Evolutionary conservation across 2,113 vertebrate genomes (phyloP), one percentile per base, ranked within the genome.

Genomic region (Xiphophorus couchianus): DNA sequence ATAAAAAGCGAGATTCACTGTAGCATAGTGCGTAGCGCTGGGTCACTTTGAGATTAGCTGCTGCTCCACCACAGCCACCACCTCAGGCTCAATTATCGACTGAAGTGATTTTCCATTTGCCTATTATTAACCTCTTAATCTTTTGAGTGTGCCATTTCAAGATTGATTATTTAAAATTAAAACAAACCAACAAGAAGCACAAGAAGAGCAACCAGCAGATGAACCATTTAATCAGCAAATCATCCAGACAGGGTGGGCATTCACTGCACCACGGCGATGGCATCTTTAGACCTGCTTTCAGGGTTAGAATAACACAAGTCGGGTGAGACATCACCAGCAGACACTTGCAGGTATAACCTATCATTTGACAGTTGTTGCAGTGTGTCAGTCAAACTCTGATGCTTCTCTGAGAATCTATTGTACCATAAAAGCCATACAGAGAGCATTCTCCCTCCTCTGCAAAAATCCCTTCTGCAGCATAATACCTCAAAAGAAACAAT

Each of bases 41-140:
- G 28, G 71, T 73, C 69, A 71, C 68, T 27, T 31, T n/a, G 60
- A 31, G 35, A 77, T 74, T 71, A 58, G 17, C 58, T 60, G 22
- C 28, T 7, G 4, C 22, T 30, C 62, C 30, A n/a, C 42, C 25
- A 63, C 19, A 69, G 39, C 60, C 42, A 4, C 61, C 65, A 58
- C n/a, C 22, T 35, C 37, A 5, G 15, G 64, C 60, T 58, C 35
- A 27, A 15, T 71, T 15, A 80, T 74, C 7, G 11, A 66, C 54
- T 62, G 65, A 75, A 30, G 70, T 62, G 66, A 74, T 83, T 80
- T 62, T 66, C 64, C 44, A 35, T 66, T 2, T 37, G 31, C 27
- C 51, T 66, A 79, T 78, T 71, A 80, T 78, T 71, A 80, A 75
- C 60, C 62, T 63, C 25, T 39, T 28, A 35, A 79, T 42, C 62